These are phyloP conservation scores for Onthophagus taurus DNA, from an alignment of 1,140 invertebrate species.

Conservation along the genomic window DNA sequence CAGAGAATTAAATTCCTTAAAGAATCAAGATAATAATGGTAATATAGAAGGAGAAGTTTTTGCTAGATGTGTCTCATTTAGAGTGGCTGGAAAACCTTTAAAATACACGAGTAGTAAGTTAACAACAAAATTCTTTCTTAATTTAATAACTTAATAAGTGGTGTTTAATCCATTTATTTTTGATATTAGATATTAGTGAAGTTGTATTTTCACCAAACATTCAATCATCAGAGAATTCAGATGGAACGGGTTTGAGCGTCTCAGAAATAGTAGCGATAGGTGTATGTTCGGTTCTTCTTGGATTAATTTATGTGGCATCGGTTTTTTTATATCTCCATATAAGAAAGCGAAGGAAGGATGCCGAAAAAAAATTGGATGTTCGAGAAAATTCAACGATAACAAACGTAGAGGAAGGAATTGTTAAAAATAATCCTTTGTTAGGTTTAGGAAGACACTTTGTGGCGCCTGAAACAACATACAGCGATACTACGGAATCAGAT, in stretches of 20 bases:
- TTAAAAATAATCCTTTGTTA: slow-evolving; percentile 69
- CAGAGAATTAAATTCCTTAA: slow-evolving; percentile 55
- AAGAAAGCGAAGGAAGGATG: slow-evolving; percentile 29
- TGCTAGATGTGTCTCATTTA: not conserved
- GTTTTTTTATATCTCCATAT: slow-evolving; percentile 72
- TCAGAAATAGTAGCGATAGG: slow-evolving; percentile 74
- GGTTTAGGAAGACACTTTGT: slow-evolving; percentile 50
- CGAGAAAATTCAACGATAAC: slow-evolving; percentile 28
- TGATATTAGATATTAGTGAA: slow-evolving; percentile 60
- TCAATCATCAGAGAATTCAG: slow-evolving; percentile 42
- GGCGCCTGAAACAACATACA: slow-evolving; percentile 28
- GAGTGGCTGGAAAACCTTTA: not conserved
- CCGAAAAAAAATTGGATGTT: slow-evolving; percentile 13
- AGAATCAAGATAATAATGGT: too few relatives aligned
- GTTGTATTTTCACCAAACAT: slow-evolving; percentile 61
- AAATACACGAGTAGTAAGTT: not conserved
- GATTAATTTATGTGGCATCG: slow-evolving; percentile 72
- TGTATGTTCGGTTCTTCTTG: slow-evolving; percentile 65
- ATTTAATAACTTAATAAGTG: too few relatives aligned
- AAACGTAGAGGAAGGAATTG: slow-evolving; percentile 46
- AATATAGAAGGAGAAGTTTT: not conserved
- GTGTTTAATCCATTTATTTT: slow-evolving; percentile 5
- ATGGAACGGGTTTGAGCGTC: slow-evolving; percentile 45
- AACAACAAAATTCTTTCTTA: too few relatives aligned
- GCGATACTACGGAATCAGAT: slow-evolving; percentile 40